Conservation (phyloP, 1,140 invertebrate genomes). For the Galendromus occidentalis region DNA sequence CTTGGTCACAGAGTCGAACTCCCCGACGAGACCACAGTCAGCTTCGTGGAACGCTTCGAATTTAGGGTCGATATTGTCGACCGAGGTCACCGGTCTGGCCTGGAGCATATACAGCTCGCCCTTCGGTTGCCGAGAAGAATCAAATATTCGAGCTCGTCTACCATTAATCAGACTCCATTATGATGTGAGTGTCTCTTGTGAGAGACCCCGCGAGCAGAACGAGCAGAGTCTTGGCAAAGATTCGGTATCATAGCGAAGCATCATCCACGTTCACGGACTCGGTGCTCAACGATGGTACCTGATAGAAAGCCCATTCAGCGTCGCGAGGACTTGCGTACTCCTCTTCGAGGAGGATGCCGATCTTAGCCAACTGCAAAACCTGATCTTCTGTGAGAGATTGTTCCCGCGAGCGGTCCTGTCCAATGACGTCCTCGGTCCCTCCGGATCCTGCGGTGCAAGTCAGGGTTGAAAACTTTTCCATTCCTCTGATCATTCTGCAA, state of each 20-base stretch:
- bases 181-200: not conserved
- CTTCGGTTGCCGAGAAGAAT: too few relatives aligned
- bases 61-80: not conserved
- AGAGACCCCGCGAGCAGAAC: not conserved
- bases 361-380: not conserved
- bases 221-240: too few relatives aligned
- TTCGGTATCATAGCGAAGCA: too few relatives aligned
- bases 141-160: not conserved
- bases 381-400: not conserved
- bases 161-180: not conserved
- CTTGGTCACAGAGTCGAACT: not conserved
- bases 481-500: not conserved
- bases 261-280: not conserved
- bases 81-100: not conserved
- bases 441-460: not conserved
- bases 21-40: not conserved
- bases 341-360: not conserved
- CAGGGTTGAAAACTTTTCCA: not conserved
- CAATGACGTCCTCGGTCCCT: not conserved
- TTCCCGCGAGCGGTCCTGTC: not conserved
- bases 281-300: not conserved
- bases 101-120: not conserved
- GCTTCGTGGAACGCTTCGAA: not conserved
- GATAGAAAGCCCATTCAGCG: not conserved
- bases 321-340: not conserved